Evolutionary conservation across 2,797 vertebrate genomes (phyloP).

Genomic region (Urosaurus nigricauda): DNA sequence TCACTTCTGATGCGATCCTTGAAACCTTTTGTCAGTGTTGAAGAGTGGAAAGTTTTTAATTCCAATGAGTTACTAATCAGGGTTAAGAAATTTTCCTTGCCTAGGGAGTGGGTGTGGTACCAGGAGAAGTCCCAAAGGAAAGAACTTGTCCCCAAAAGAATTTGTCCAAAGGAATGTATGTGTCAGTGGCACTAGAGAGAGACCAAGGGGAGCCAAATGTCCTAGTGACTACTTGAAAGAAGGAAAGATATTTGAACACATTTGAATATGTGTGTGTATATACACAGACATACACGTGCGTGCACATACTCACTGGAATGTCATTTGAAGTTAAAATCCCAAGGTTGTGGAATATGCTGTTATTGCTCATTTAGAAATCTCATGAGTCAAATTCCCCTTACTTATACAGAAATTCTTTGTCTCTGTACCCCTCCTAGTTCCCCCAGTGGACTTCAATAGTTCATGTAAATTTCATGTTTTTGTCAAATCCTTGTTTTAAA

Average conservation of each 20-base stretch:
- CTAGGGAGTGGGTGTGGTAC: no score
- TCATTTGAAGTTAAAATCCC: neutral
- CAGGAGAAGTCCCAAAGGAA: no score
- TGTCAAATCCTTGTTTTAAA: neutral
- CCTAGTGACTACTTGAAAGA: neutral
- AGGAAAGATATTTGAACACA: neutral
- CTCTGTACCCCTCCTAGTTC: neutral
- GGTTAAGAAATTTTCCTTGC: no score
- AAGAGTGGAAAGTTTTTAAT: no score
- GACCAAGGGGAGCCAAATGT: no score
- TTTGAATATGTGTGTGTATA: no score
- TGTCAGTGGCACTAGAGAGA: neutral
- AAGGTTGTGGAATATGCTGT: neutral
- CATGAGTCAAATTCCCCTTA: neutral
- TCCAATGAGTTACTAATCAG: no score
- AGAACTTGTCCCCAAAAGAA: no score
- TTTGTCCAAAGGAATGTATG: no score
- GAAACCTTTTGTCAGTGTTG: no score
- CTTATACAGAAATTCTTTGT: neutral
- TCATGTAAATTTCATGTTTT: slow-evolving; percentile 1
- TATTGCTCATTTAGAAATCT: neutral
- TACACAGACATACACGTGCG: no score
- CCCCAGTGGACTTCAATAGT: neutral
- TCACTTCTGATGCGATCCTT: no score
- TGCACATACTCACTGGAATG: neutral